Evolutionary conservation across 2,888 invertebrate genomes (phyloP).

Genomic region (Psylliodes chrysocephalus): DNA sequence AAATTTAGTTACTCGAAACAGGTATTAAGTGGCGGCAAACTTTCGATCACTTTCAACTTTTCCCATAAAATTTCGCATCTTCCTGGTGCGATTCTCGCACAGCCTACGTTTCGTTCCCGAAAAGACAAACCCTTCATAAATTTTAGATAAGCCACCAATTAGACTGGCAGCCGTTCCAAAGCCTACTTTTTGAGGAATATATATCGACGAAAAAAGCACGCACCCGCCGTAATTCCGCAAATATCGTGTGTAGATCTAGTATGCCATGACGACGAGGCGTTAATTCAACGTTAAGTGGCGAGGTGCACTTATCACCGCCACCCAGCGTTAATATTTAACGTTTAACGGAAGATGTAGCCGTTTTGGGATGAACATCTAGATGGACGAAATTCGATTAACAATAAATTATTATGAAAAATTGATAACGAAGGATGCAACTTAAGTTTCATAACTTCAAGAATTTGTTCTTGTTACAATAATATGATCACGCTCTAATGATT

Average conservation of each 20-base stretch:
- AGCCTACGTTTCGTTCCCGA: neutral
- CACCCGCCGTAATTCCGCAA: slow-evolving; percentile 58
- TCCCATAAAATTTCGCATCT: slow-evolving; percentile 9
- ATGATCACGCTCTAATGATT: too few relatives aligned
- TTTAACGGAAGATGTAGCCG: slow-evolving; percentile 19
- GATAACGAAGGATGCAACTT: too few relatives aligned
- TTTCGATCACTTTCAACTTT: neutral
- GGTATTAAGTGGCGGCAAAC: too few relatives aligned
- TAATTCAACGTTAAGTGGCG: slow-evolving; percentile 60
- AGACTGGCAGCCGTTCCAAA: slow-evolving; percentile 41
- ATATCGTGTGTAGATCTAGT: slow-evolving; percentile 56
- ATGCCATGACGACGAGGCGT: slow-evolving; percentile 48
- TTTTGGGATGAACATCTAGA: too few relatives aligned
- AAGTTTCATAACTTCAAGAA: too few relatives aligned
- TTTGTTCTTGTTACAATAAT: too few relatives aligned
- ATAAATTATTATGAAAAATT: too few relatives aligned
- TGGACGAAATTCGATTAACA: too few relatives aligned
- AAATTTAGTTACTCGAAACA: too few relatives aligned
- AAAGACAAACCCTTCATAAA: slow-evolving; percentile 42
- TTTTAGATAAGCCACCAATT: slow-evolving; percentile 47
- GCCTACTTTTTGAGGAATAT: slow-evolving; percentile 44
- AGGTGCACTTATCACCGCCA: slow-evolving; percentile 61
- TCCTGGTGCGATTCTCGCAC: neutral
- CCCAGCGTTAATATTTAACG: slow-evolving; percentile 63
- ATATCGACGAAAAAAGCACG: slow-evolving; percentile 57